Percentiles rank a stretch among this genome's conserved stretches.
Evolutionary conservation across 2,888 invertebrate species (phyloP).

Genomic region (Melinaea menophilus): DNA sequence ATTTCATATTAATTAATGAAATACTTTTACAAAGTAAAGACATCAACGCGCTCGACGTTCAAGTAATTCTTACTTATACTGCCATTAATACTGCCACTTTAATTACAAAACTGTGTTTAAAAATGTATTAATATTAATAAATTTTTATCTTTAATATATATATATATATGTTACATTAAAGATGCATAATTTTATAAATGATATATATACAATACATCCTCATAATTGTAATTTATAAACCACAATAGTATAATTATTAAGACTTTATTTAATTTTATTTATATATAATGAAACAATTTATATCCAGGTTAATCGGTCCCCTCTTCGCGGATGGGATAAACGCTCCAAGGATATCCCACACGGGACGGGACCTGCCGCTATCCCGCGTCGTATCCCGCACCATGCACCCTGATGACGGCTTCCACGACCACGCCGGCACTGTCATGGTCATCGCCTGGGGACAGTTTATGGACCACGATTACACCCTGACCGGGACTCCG

Average conservation of each 20-base stretch:
- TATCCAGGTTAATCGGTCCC: conserved; percentile 83
- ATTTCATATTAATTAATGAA: neutral
- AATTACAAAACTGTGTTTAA: too few species aligned
- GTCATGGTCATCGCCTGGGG: conserved; percentile 97
- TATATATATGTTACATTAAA: too few species aligned
- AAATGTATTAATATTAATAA: too few species aligned
- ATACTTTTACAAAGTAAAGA: neutral
- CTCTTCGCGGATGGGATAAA: conserved; percentile 91
- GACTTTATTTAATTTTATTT: neutral
- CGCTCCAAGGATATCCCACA: conserved; percentile 87
- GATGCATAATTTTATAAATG: too few species aligned
- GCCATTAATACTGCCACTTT: too few species aligned
- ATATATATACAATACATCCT: too few species aligned
- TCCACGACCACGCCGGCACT: conserved; percentile 95
- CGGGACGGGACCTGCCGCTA: conserved; percentile 86
- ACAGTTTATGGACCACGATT: conserved; percentile 97
- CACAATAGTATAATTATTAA: too few species aligned
- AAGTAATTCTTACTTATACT: too few species aligned
- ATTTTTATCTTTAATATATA: too few species aligned
- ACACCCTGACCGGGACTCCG: conserved; percentile 91
- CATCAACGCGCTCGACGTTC: neutral
- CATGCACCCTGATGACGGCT: conserved; percentile 95
- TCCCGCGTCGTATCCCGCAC: conserved; percentile 92
- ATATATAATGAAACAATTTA: neutral
- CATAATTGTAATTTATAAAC: neutral